phyloP scores from a whole-genome alignment of 2,888 invertebrate species.

The Chymomyza amoena region DNA sequence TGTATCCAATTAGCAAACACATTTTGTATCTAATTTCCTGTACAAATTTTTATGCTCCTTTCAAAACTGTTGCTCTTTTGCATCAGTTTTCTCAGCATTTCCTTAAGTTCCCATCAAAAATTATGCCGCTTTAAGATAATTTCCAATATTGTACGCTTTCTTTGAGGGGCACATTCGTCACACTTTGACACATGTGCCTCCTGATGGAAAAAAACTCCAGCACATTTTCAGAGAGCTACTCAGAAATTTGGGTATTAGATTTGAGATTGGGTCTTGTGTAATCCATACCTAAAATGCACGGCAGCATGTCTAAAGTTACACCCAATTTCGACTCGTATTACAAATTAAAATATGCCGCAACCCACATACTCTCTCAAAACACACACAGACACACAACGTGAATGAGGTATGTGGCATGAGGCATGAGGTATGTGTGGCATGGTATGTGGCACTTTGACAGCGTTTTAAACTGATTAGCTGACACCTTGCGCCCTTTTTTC shows the following conservation, averaged over 20 bases:
- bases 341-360: conserved; percentile 73
- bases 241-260: conserved; percentile 1
- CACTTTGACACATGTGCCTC: conserved; percentile 44
- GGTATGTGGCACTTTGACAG: conserved; percentile 28
- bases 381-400: conserved; percentile 10
- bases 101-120: too few species aligned
- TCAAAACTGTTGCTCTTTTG: background rate
- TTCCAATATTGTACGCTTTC: background rate
- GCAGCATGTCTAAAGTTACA: conserved; percentile 69
- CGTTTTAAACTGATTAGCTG: conserved; percentile 63
- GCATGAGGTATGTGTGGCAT: too few species aligned
- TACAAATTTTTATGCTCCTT: background rate
- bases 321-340: conserved; percentile 73
- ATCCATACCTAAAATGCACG: conserved; percentile 60
- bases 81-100: background rate
- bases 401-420: conserved; percentile 9
- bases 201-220: conserved; percentile 10
- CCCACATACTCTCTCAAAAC: too few species aligned
- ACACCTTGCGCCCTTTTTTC: conserved; percentile 22
- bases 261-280: conserved; percentile 43
- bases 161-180: conserved; percentile 33
- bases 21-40: background rate
- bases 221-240: conserved; percentile 18
- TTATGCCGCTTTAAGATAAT: too few species aligned
- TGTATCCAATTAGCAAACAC: background rate